Evolutionary conservation across 2,113 vertebrate species (phyloP).

Genomic region (Saimiri boliviensis): DNA sequence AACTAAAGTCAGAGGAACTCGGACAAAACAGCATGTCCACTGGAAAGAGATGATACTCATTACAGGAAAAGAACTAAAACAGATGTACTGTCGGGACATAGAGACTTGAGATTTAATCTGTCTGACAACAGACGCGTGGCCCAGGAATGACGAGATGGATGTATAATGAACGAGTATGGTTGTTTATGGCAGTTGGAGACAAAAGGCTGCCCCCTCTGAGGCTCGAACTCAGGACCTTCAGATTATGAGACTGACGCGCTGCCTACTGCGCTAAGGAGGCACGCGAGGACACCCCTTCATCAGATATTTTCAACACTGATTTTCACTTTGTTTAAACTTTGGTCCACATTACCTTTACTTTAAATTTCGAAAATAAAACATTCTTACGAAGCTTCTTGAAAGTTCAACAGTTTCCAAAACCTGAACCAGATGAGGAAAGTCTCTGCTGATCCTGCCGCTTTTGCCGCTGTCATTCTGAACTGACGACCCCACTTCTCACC

Average conservation of each 20-base stretch:
- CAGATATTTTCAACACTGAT: rapidly evolving
- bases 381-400: neutral
- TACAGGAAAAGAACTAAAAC: neutral
- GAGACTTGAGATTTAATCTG: rapidly evolving
- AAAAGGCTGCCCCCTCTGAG: neutral
- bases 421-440: neutral
- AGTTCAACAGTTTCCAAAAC: neutral
- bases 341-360: rapidly evolving
- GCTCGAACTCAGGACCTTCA: conserved; percentile 64
- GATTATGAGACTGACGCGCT: conserved; percentile 66
- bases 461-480: too few relatives aligned
- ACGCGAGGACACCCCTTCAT: rapidly evolving
- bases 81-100: rapidly evolving
- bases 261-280: conserved; percentile 59
- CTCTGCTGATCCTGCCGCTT: too few relatives aligned
- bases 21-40: neutral
- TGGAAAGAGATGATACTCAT: neutral
- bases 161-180: too few relatives aligned
- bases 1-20: neutral
- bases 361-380: neutral
- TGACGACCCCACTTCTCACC: neutral
- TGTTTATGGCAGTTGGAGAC: too few relatives aligned
- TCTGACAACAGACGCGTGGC: rapidly evolving
- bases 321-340: rapidly evolving
- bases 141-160: rapidly evolving